Percentiles rank a stretch among this genome's conserved stretches.
Conservation (phyloP, 1,140 invertebrate genomes). For the Calycopis cecrops region DNA sequence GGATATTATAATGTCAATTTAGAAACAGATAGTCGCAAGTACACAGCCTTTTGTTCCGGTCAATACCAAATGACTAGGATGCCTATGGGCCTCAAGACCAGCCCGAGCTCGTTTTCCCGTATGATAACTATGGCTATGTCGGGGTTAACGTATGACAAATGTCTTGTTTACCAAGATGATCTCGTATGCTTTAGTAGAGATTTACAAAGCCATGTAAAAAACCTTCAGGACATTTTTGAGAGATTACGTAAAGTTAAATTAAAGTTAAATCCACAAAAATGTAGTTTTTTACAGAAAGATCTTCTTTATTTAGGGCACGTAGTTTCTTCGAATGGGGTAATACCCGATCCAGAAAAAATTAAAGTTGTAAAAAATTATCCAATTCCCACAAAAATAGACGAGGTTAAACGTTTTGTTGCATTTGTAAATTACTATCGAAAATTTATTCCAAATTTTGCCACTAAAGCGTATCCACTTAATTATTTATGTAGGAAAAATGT, state of each 20-base stretch:
- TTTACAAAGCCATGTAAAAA: conserved; percentile 47
- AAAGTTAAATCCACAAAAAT: no score
- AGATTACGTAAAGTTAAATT: no score
- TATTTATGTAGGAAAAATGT: no score
- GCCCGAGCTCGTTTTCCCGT: conserved; percentile 34
- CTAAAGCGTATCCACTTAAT: no score
- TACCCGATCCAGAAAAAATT: conserved; percentile 17
- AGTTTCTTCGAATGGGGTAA: not conserved
- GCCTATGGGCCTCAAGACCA: conserved; percentile 54
- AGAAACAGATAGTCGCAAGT: no score
- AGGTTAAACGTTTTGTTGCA: no score
- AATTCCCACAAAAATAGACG: conserved; percentile 30
- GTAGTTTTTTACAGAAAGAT: conserved; percentile 13
- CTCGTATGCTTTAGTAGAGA: conserved; percentile 49
- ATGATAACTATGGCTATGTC: conserved; percentile 52
- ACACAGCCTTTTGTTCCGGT: no score
- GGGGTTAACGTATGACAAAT: conserved; percentile 35
- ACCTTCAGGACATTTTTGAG: conserved; percentile 37
- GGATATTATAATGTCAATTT: not conserved
- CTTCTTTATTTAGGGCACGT: conserved; percentile 15
- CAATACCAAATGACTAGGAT: conserved; percentile 41
- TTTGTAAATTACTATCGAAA: no score
- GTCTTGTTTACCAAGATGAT: conserved; percentile 53
- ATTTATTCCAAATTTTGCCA: no score
- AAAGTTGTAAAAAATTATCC: conserved; percentile 13